Evolutionary conservation across 2,888 invertebrate genomes (phyloP).

Genomic region (Apoderus coryli): DNA sequence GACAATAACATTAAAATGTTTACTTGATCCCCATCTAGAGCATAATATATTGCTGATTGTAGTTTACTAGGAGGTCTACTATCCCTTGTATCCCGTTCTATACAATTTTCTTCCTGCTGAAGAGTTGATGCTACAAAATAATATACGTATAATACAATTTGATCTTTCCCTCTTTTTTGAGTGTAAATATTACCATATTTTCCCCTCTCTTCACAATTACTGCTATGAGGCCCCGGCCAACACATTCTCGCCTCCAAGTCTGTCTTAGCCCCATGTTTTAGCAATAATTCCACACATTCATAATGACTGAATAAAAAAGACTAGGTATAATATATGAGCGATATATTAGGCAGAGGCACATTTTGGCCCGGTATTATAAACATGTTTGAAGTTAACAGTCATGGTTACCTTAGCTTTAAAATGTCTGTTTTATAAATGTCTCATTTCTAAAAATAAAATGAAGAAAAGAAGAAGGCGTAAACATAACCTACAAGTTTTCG

Average conservation of each 20-base stretch:
- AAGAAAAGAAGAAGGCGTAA: no score
- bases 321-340: no score
- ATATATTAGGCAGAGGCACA: no score
- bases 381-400: no score
- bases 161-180: no score
- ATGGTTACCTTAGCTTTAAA: no score
- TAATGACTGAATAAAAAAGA: conserved; percentile 36
- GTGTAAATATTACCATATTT: conserved; percentile 49
- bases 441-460: no score
- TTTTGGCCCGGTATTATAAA: no score
- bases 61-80: conserved; percentile 37
- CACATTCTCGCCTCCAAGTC: conserved; percentile 62
- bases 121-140: conserved; percentile 24
- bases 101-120: conserved; percentile 38
- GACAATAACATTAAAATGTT: conserved; percentile 49
- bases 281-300: conserved; percentile 50
- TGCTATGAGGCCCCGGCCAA: conserved; percentile 56
- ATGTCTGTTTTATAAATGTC: no score
- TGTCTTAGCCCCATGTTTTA: conserved; percentile 54
- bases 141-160: no score
- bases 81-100: conserved; percentile 28
- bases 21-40: conserved; percentile 58
- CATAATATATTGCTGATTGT: conserved; percentile 56
- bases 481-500: no score
- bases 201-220: conserved; percentile 53